These are phyloP conservation scores for Stenodera caucasica DNA, from an alignment of 2,888 invertebrate species.

Conservation along the genomic window DNA sequence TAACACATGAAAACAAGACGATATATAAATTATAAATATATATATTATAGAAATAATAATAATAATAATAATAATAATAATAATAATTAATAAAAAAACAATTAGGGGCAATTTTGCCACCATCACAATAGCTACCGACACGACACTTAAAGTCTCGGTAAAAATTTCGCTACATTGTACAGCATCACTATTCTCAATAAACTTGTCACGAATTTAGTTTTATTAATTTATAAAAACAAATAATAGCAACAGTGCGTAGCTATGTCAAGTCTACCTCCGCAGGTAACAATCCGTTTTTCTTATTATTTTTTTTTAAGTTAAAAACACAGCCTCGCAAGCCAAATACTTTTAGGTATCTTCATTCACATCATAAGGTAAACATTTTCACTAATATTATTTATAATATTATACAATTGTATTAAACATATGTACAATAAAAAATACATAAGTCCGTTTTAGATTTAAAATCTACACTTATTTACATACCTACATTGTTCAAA, in stretches of 20 bases:
- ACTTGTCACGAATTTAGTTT: slow-evolving; percentile 36
- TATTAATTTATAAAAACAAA: slow-evolving; percentile 33
- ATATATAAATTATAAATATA: slow-evolving; percentile 56
- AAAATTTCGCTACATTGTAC: slow-evolving; percentile 51
- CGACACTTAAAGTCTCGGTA: slow-evolving; percentile 51
- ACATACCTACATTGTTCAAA: slow-evolving; percentile 40
- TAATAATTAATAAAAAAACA: slow-evolving; percentile 42
- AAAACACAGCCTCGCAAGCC: slow-evolving; percentile 65
- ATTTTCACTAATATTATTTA: slow-evolving; percentile 43
- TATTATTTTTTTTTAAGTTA: slow-evolving; percentile 42
- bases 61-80: no score
- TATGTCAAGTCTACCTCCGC: slow-evolving; percentile 46
- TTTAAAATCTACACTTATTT: slow-evolving; percentile 43
- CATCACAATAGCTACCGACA: slow-evolving; percentile 56
- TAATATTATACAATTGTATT: slow-evolving; percentile 46
- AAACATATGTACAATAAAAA: slow-evolving; percentile 54
- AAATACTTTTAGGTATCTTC: slow-evolving; percentile 61
- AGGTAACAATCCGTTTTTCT: slow-evolving; percentile 52
- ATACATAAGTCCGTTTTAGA: slow-evolving; percentile 41
- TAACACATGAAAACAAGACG: slow-evolving; percentile 52
- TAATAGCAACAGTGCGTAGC: slow-evolving; percentile 51
- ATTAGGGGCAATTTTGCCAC: slow-evolving; percentile 45
- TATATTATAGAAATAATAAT: slow-evolving; percentile 8
- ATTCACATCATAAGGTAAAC: slow-evolving; percentile 37
- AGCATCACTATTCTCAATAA: slow-evolving; percentile 47